These are phyloP conservation scores for Hyperopisus bebe DNA, from an alignment of 2,113 vertebrate genomes.

Conservation along the genomic window DNA sequence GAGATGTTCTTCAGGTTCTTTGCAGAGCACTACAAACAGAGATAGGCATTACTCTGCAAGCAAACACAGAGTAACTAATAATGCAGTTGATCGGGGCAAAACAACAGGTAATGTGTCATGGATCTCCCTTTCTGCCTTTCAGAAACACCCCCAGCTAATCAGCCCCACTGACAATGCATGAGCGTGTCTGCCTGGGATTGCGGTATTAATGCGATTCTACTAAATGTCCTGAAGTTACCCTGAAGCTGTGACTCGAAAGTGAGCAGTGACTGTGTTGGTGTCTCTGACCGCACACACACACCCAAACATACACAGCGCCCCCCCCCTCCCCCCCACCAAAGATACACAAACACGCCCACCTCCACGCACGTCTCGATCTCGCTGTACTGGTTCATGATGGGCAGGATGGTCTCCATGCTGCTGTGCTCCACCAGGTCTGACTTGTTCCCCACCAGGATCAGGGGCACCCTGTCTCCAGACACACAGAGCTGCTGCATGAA, in stretches of 20 bases:
- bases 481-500: not conserved
- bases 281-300: not conserved
- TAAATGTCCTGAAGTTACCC: not conserved
- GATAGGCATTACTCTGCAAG: not conserved
- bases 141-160: not conserved
- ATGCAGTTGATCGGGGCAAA: not conserved
- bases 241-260: not conserved
- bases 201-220: not conserved
- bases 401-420: constrained; percentile 96
- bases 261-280: not conserved
- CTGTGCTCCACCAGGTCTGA: constrained; percentile 95
- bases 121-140: not conserved
- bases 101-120: not conserved
- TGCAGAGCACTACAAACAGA: constrained; percentile 80
- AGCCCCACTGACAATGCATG: not conserved
- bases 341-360: constrained; percentile 57
- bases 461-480: constrained; percentile 69
- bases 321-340: not conserved
- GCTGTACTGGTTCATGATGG: constrained; percentile 95
- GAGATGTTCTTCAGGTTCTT: constrained; percentile 99
- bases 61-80: not conserved
- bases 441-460: constrained; percentile 97
- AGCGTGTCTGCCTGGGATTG: not conserved
- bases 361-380: constrained; percentile 97
- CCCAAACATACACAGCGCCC: not conserved